A percentile compares a stretch with the other conserved stretches of the same genome.
phyloP scores from a whole-genome alignment of 2,888 invertebrate genomes.

The Sesamia inferens region DNA sequence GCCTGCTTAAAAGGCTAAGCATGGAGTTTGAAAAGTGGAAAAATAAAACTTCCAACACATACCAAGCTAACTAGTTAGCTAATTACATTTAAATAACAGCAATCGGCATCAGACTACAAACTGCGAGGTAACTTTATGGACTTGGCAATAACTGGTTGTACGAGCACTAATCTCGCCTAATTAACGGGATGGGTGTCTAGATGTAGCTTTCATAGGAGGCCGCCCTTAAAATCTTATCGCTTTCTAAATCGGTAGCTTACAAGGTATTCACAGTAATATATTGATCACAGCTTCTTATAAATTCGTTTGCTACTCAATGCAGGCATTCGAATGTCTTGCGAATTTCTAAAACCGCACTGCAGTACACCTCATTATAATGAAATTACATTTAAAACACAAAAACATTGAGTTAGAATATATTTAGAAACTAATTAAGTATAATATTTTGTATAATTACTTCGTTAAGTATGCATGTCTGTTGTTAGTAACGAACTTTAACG shows the following conservation, averaged over 20 bases:
- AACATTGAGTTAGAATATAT: conserved; percentile 17
- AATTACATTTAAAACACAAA: conserved; percentile 22
- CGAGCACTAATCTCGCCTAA: conserved; percentile 33
- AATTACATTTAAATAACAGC: conserved; percentile 55
- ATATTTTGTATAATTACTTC: conserved; percentile 7
- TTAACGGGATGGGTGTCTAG: conserved; percentile 35
- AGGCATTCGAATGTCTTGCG: conserved; percentile 4
- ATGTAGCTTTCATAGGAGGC: conserved; percentile 34
- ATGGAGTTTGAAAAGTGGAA: conserved; percentile 46
- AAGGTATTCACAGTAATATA: conserved; percentile 18
- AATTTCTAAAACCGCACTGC: conserved; percentile 10
- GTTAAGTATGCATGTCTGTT: neutral
- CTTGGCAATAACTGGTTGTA: conserved; percentile 42
- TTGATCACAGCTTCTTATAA: conserved; percentile 11
- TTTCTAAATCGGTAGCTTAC: conserved; percentile 45
- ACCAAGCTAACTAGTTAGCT: conserved; percentile 33
- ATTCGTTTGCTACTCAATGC: conserved; percentile 8
- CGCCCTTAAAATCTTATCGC: conserved; percentile 33
- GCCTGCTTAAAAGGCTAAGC: conserved; percentile 35
- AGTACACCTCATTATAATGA: conserved; percentile 6
- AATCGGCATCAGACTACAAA: conserved; percentile 14
- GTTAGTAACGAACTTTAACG: neutral
- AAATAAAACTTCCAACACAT: conserved; percentile 55
- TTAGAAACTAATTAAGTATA: conserved; percentile 6
- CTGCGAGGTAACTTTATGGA: conserved; percentile 21